Percentiles rank a stretch among this genome's conserved stretches.
Conservation (phyloP, 2,113 vertebrate genomes). For the Poeciliopsis prolifica region DNA sequence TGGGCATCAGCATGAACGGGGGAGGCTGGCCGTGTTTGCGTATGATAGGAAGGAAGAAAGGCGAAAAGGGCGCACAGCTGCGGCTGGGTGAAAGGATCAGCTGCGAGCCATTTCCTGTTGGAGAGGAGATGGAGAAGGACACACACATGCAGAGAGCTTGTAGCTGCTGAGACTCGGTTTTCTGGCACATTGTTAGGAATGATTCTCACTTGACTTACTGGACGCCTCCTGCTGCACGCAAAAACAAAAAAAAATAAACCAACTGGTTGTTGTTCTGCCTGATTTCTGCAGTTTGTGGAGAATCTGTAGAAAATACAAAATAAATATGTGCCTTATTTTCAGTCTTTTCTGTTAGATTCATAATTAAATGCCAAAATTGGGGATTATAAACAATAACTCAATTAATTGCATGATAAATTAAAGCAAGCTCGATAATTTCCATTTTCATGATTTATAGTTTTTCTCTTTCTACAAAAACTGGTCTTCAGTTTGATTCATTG, state of each 20-base stretch:
- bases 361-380: conserved; percentile 33
- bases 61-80: conserved; percentile 60
- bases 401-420: too few species aligned
- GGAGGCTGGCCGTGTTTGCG: conserved; percentile 19
- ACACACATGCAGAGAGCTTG: conserved; percentile 28
- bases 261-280: conserved; percentile 2
- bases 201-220: conserved; percentile 39
- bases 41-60: conserved; percentile 5
- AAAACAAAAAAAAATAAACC: background rate
- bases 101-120: conserved; percentile 73
- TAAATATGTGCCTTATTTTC: conserved; percentile 10
- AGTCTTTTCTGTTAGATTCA: background rate
- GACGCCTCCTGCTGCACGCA: background rate
- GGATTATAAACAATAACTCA: background rate
- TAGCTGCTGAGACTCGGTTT: conserved; percentile 36
- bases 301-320: background rate
- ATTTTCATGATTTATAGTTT: too few species aligned
- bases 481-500: too few species aligned
- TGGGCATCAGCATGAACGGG: conserved; percentile 37
- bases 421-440: too few species aligned
- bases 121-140: conserved; percentile 54
- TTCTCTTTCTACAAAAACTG: too few species aligned
- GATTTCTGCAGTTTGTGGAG: background rate
- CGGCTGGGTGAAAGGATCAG: conserved; percentile 72
- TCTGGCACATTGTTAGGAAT: conserved; percentile 41